Percentiles rank a stretch among this genome's conserved stretches.
Conservation (phyloP, 2,888 invertebrate species). For the Nysson spinosus region DNA sequence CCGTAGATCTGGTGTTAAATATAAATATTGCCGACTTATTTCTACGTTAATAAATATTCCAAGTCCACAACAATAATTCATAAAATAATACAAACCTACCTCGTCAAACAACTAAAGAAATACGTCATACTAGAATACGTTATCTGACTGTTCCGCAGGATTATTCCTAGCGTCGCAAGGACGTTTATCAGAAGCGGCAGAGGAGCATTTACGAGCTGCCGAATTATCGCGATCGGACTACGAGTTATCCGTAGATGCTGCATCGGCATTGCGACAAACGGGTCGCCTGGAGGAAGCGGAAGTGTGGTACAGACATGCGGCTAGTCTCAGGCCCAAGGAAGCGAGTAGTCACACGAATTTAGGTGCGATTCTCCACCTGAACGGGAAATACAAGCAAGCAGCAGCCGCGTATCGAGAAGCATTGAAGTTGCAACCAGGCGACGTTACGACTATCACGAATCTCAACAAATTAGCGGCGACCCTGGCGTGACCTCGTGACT, state of each 20-base stretch:
- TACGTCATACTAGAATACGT: too few relatives aligned
- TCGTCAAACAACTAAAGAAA: too few relatives aligned
- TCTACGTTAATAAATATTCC: too few relatives aligned
- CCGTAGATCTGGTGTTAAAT: too few relatives aligned
- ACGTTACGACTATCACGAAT: constrained; percentile 92
- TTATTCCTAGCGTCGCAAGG: constrained; percentile 91
- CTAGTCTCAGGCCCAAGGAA: constrained; percentile 82
- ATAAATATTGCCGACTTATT: too few relatives aligned
- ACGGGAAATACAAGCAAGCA: constrained; percentile 93
- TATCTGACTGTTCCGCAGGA: constrained; percentile 80
- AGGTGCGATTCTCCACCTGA: constrained; percentile 95
- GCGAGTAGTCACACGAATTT: constrained; percentile 95
- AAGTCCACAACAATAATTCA: too few relatives aligned
- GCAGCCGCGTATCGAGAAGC: constrained; percentile 92
- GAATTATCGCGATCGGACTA: constrained; percentile 88
- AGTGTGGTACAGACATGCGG: constrained; percentile 89
- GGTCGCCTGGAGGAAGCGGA: constrained; percentile 91
- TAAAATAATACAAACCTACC: too few relatives aligned
- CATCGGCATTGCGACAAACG: constrained; percentile 90
- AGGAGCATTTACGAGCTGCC: constrained; percentile 88
- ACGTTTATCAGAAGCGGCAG: constrained; percentile 89
- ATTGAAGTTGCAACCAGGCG: constrained; percentile 90
- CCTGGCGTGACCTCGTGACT: constrained; percentile 78
- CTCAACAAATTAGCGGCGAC: constrained; percentile 85
- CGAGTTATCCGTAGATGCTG: constrained; percentile 91